These are phyloP conservation scores for Scleropages formosus DNA, from an alignment of 2,797 vertebrate species.

Conservation along the genomic window DNA sequence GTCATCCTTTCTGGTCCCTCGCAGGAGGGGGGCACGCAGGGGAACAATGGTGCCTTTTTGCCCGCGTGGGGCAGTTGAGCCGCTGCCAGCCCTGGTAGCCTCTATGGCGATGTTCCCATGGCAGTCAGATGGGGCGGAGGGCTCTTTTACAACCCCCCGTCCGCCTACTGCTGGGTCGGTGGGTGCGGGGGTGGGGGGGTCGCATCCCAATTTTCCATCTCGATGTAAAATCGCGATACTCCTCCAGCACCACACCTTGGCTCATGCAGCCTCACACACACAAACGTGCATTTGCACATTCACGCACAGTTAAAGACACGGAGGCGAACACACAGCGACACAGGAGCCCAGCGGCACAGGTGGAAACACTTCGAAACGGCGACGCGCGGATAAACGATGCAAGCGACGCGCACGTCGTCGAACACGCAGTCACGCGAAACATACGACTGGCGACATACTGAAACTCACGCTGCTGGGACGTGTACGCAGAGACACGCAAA, in stretches of 20 bases:
- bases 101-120: neutral
- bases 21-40: neutral
- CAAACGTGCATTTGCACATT: neutral
- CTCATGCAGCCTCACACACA: neutral
- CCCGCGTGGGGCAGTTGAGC: neutral
- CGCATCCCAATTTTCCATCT: neutral
- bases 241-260: no score
- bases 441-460: no score
- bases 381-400: no score
- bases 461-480: no score
- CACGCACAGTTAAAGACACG: neutral
- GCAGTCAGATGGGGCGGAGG: no score
- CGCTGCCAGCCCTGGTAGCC: neutral
- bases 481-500: no score
- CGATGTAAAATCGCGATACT: neutral
- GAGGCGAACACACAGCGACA: no score
- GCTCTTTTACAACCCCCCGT: neutral
- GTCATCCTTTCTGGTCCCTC: slow-evolving; percentile 20
- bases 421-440: no score
- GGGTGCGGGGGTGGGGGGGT: neutral
- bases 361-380: no score
- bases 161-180: neutral
- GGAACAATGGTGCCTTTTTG: slow-evolving; percentile 15
- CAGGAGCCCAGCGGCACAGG: no score
- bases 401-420: no score